Conservation (phyloP, 1,140 invertebrate species). For the Lepidurus apus region DNA sequence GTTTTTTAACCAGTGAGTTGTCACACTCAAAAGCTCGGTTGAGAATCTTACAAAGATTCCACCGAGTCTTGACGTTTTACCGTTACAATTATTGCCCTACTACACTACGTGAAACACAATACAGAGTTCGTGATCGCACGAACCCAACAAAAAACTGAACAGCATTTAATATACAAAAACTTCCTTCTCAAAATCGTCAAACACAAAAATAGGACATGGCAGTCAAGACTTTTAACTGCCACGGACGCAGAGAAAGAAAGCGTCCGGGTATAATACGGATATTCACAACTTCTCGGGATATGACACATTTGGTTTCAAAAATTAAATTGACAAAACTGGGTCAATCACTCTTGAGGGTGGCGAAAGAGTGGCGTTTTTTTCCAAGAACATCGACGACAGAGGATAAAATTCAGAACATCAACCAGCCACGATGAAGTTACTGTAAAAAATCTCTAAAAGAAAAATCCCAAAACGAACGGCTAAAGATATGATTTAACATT, state of each 20-base stretch:
- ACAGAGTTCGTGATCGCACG: neutral
- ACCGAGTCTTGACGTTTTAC: neutral
- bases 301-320: neutral
- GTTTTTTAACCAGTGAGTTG: neutral
- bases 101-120: slow-evolving; percentile 22
- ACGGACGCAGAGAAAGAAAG: neutral
- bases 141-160: neutral
- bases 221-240: neutral
- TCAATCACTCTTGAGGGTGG: neutral
- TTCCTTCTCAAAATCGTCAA: neutral
- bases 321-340: neutral
- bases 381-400: neutral
- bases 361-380: neutral
- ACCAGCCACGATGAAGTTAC: slow-evolving; percentile 4
- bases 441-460: neutral
- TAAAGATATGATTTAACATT: slow-evolving; percentile 18
- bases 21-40: neutral
- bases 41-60: neutral
- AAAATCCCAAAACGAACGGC: neutral
- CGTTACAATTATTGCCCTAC: slow-evolving; percentile 19
- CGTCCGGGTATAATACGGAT: neutral
- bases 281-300: slow-evolving; percentile 3
- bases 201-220: neutral
- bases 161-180: slow-evolving; percentile 6
- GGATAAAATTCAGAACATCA: neutral